Evolutionary conservation across 2,888 invertebrate genomes (phyloP).

Genomic region (Trissolcus japonicus): DNA sequence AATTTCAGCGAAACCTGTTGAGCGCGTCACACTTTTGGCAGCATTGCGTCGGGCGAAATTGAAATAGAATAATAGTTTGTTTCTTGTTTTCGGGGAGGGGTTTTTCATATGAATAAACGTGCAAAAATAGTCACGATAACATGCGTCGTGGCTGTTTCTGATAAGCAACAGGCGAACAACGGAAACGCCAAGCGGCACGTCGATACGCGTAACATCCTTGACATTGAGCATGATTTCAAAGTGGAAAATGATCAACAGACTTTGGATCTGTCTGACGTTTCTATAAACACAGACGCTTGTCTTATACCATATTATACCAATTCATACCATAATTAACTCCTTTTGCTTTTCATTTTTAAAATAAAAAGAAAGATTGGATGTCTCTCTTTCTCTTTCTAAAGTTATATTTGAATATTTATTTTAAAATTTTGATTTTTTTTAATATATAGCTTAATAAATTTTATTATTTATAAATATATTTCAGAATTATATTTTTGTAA

Average conservation of each 20-base stretch:
- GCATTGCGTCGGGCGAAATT: conserved; percentile 13
- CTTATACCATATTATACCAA: no score
- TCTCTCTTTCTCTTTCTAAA: no score
- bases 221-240: conserved; percentile 36
- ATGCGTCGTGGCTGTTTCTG: neutral
- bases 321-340: no score
- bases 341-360: no score
- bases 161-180: no score
- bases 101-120: conserved; percentile 21
- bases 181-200: neutral
- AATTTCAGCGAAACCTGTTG: conserved; percentile 35
- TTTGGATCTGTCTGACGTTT: neutral
- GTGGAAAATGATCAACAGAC: conserved; percentile 35
- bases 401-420: no score
- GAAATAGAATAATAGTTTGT: conserved; percentile 26
- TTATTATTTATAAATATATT: no score
- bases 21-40: conserved; percentile 45
- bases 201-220: conserved; percentile 22
- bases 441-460: no score
- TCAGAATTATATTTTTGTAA: no score
- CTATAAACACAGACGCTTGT: conserved; percentile 1
- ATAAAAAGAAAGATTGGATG: no score
- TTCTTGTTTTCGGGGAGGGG: no score
- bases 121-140: conserved; percentile 27
- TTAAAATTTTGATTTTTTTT: no score